phyloP scores from a whole-genome alignment of 2,113 vertebrate genomes.

The Ptychochromis oligacanthus region DNA sequence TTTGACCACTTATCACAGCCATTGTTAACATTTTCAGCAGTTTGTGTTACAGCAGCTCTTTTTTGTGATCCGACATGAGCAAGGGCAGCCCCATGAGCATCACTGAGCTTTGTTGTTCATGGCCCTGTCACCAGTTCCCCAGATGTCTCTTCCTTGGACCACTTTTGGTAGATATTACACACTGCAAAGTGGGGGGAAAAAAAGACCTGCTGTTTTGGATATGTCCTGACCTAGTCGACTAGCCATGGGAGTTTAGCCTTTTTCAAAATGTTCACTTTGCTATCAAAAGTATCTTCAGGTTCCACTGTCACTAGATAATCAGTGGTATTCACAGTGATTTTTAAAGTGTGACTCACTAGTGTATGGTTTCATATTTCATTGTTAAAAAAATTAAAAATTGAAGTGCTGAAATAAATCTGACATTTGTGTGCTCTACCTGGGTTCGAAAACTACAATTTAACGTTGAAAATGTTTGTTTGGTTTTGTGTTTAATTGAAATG shows the following conservation, averaged over 20 bases:
- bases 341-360: background rate
- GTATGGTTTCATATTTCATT: background rate
- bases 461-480: no score
- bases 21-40: background rate
- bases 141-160: background rate
- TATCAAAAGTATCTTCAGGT: background rate
- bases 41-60: background rate
- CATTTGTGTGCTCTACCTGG: background rate
- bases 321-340: background rate
- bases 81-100: background rate
- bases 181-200: background rate
- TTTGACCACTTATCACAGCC: background rate
- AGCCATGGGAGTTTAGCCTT: background rate
- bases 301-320: background rate
- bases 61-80: background rate
- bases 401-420: background rate
- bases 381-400: background rate
- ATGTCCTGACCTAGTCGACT: background rate
- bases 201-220: background rate
- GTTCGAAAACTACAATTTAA: no score
- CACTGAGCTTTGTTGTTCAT: background rate
- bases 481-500: background rate
- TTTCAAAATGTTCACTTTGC: background rate
- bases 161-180: background rate
- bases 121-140: background rate